These are phyloP conservation scores for Drosophila jambulina DNA, from an alignment of 1,140 invertebrate species.

Conservation along the genomic window DNA sequence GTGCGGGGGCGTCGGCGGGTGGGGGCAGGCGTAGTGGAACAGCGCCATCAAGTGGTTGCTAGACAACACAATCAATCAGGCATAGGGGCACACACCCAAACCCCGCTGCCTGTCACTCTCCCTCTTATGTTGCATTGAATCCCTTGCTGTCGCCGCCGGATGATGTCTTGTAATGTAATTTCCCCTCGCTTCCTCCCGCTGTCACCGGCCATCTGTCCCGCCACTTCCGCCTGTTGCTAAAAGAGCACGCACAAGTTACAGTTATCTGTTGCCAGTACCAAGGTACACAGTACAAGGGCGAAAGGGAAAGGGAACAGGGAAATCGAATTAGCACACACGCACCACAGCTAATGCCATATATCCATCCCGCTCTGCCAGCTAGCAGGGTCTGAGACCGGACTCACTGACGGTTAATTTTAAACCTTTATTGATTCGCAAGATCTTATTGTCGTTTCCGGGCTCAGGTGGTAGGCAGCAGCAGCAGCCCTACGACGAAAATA, in stretches of 20 bases:
- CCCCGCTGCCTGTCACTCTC: neutral
- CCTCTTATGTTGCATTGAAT: slow-evolving; percentile 9
- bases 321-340: slow-evolving; percentile 40
- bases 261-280: slow-evolving; percentile 3
- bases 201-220: slow-evolving; percentile 1
- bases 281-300: neutral
- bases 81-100: neutral
- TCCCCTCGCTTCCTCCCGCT: slow-evolving; percentile 32
- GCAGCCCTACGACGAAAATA: slow-evolving; percentile 16
- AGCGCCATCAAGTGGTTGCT: slow-evolving; percentile 28
- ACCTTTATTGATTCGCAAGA: slow-evolving; percentile 45
- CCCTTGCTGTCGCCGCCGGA: slow-evolving; percentile 16
- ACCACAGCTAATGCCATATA: neutral
- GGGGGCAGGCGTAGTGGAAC: neutral
- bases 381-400: neutral
- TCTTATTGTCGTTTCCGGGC: slow-evolving; percentile 19
- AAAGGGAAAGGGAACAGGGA: neutral
- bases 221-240: neutral
- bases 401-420: slow-evolving; percentile 46
- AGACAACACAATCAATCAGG: slow-evolving; percentile 38
- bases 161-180: slow-evolving; percentile 46
- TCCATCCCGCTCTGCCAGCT: slow-evolving; percentile 4
- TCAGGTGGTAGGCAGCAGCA: slow-evolving; percentile 16
- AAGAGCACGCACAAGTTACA: slow-evolving; percentile 26
- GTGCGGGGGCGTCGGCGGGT: neutral